Evolutionary conservation across 2,113 vertebrate species (phyloP).

Genomic region (Eulemur macaco): DNA sequence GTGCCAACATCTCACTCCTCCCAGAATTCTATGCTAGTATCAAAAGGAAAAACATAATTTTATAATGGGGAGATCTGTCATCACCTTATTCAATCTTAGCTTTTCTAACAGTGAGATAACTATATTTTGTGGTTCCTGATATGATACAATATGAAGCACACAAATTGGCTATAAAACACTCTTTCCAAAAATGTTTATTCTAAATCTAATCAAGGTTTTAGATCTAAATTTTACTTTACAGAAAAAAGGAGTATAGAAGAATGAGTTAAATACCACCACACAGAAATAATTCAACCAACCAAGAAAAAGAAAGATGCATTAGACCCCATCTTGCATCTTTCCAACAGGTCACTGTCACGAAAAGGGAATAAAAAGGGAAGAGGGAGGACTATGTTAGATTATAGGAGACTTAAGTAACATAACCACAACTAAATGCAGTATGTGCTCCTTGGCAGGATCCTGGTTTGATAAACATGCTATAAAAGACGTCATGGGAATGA

Average conservation of each 20-base stretch:
- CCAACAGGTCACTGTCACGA: background rate
- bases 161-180: background rate
- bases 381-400: background rate
- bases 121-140: background rate
- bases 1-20: background rate
- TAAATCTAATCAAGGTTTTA: background rate
- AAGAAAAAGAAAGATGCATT: background rate
- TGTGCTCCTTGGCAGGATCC: background rate
- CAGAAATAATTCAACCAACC: background rate
- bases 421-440: background rate
- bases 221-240: conserved; percentile 14
- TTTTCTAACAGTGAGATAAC: background rate
- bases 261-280: background rate
- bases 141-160: background rate
- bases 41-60: conserved; percentile 1
- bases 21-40: background rate
- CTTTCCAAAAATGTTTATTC: background rate
- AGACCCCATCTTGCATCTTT: background rate
- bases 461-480: background rate
- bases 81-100: background rate
- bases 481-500: background rate
- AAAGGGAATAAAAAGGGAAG: background rate
- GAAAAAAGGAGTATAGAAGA: background rate
- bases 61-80: background rate
- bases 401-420: background rate